These are phyloP conservation scores for Zele albiditarsus DNA, from an alignment of 2,888 invertebrate genomes.

Conservation along the genomic window DNA sequence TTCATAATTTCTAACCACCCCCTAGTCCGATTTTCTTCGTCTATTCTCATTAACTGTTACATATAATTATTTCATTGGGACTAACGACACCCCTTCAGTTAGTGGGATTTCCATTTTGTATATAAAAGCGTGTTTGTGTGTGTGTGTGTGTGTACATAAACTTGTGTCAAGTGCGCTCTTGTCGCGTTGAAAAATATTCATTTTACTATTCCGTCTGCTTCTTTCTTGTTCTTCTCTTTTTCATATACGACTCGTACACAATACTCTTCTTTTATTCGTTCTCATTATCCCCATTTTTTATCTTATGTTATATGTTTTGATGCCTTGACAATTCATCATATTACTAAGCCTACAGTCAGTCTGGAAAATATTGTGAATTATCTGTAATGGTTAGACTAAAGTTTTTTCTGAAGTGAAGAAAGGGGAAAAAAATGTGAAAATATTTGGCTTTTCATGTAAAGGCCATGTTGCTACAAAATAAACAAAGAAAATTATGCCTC, in stretches of 20 bases:
- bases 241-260: too few species aligned
- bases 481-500: not conserved
- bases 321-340: not conserved
- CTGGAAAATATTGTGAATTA: not conserved
- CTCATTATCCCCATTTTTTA: not conserved
- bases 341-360: not conserved
- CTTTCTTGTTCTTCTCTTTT: too few species aligned
- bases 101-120: not conserved
- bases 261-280: not conserved
- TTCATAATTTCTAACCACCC: not conserved
- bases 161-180: not conserved
- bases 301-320: not conserved
- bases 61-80: not conserved
- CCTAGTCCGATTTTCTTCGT: too few species aligned
- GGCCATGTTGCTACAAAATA: not conserved
- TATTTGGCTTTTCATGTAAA: not conserved
- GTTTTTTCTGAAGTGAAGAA: not conserved
- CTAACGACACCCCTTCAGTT: not conserved
- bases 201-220: not conserved
- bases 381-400: not conserved
- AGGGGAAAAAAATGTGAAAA: not conserved
- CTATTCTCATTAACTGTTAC: not conserved
- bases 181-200: not conserved
- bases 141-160: not conserved
- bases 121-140: not conserved